These are phyloP conservation scores for Microtus obscurus DNA, from an alignment of 2,797 vertebrate genomes.

Conservation along the genomic window DNA sequence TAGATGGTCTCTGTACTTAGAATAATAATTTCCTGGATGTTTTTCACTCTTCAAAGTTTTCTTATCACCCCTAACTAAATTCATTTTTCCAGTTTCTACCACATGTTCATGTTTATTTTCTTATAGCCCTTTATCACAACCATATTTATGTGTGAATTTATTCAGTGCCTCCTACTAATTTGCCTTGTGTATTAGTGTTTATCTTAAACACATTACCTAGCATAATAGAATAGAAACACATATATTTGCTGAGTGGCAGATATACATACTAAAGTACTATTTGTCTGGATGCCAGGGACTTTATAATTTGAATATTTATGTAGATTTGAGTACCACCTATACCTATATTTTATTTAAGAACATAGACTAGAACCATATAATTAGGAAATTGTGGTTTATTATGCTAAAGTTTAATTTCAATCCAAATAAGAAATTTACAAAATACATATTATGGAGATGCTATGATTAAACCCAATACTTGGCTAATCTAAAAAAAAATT, in stretches of 20 bases:
- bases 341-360: slow-evolving; percentile 53
- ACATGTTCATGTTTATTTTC: slow-evolving; percentile 2
- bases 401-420: slow-evolving; percentile 44
- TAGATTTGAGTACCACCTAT: slow-evolving; percentile 12
- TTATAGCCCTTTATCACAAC: background rate
- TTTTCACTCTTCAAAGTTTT: slow-evolving; percentile 52
- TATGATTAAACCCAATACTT: background rate
- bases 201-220: background rate
- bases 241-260: slow-evolving; percentile 17
- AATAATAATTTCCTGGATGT: slow-evolving; percentile 38
- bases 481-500: background rate
- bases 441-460: background rate
- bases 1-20: background rate
- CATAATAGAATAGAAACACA: background rate
- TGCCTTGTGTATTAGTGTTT: background rate
- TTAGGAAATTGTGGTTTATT: slow-evolving; percentile 34
- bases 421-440: slow-evolving; percentile 25
- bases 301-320: slow-evolving; percentile 42
- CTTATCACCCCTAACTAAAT: background rate
- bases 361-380: background rate
- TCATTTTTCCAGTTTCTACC: background rate
- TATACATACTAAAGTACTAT: slow-evolving; percentile 17
- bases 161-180: background rate
- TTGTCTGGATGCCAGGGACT: background rate
- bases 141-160: slow-evolving; percentile 48